These are phyloP conservation scores for Strix occidentalis DNA, from an alignment of 2,797 vertebrate genomes.

Conservation along the genomic window DNA sequence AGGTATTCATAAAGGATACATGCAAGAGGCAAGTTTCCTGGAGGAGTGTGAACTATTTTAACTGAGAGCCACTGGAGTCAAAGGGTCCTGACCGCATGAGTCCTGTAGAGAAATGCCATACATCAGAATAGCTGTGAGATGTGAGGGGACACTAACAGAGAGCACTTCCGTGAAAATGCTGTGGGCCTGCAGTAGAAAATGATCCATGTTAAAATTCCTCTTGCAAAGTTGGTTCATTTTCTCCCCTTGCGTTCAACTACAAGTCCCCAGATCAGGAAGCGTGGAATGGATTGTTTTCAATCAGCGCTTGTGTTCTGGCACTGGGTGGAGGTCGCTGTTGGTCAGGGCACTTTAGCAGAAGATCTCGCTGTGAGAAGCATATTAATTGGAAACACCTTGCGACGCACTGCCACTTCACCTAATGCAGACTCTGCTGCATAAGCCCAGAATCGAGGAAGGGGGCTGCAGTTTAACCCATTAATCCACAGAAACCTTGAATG, in stretches of 20 bases:
- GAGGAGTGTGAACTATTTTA: background rate
- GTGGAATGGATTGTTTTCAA: background rate
- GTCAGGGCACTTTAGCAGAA: background rate
- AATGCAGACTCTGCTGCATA: background rate
- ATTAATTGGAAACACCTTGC: background rate
- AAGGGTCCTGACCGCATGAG: background rate
- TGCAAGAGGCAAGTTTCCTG: background rate
- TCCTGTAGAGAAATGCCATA: background rate
- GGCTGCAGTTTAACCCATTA: background rate
- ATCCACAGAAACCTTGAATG: background rate
- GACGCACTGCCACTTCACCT: background rate
- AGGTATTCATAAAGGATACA: background rate
- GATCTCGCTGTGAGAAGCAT: rapidly evolving
- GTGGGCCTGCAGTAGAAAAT: background rate
- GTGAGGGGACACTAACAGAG: background rate
- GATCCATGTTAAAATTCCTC: background rate
- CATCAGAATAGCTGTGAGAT: background rate
- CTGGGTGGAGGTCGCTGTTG: background rate
- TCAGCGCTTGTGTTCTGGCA: background rate
- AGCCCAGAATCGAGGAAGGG: background rate
- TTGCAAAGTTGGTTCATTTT: background rate
- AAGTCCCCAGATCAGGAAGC: background rate
- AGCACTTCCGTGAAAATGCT: background rate
- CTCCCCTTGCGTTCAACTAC: background rate
- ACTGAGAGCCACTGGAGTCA: background rate